Percentiles rank a stretch among this genome's conserved stretches.
phyloP scores from a whole-genome alignment of 2,113 vertebrate species.

The Cottus gobio region DNA sequence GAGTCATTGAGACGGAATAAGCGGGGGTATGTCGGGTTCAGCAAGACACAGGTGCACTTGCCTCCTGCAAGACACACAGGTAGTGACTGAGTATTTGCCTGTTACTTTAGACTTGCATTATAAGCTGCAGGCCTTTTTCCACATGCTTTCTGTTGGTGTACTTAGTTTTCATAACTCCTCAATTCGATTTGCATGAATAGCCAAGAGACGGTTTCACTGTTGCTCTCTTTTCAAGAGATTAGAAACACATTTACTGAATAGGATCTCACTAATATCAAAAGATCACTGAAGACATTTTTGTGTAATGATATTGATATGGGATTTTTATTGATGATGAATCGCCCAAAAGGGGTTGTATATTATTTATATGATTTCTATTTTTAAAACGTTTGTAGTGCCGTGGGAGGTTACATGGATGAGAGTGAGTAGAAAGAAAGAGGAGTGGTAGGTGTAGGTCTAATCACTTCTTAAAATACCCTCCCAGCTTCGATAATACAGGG shows the following conservation, averaged over 20 bases:
- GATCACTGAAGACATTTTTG: neutral
- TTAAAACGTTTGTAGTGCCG: conserved; percentile 14
- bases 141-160: no score
- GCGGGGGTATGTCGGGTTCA: neutral
- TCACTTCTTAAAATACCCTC: conserved; percentile 77
- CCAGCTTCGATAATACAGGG: conserved; percentile 63
- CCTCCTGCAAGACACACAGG: neutral
- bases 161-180: neutral
- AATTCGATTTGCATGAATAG: no score
- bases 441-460: conserved; percentile 65
- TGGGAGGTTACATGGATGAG: conserved; percentile 32
- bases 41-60: neutral
- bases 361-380: conserved; percentile 33
- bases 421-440: conserved; percentile 50
- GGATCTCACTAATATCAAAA: neutral
- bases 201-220: neutral
- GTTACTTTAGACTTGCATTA: neutral
- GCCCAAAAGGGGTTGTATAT: neutral
- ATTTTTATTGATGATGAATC: neutral
- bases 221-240: neutral
- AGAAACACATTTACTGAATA: neutral
- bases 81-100: neutral
- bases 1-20: conserved; percentile 52
- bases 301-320: neutral
- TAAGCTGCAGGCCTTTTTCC: neutral